Evolutionary conservation across 2,113 vertebrate species (phyloP).

Genomic region (Trinectes maculatus): DNA sequence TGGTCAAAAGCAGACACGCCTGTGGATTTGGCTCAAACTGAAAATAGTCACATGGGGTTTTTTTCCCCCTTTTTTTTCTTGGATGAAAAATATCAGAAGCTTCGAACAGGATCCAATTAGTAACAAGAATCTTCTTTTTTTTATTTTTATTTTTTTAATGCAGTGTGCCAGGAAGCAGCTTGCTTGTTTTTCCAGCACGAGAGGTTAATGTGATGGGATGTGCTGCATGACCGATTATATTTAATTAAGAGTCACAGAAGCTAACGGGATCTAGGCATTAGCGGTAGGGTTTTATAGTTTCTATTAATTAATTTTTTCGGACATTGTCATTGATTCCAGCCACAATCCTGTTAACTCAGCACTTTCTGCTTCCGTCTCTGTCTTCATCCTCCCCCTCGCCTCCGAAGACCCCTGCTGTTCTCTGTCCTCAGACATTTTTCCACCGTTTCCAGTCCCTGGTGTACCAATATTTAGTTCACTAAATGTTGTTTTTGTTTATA

Average conservation of each 20-base stretch:
- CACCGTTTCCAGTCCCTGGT: no score
- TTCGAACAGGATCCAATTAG: no score
- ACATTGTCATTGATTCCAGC: background rate
- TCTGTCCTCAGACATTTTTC: background rate
- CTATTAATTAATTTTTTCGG: no score
- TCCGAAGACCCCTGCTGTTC: background rate
- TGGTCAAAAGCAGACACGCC: background rate
- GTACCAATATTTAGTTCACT: no score
- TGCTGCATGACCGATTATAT: background rate
- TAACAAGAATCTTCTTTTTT: no score
- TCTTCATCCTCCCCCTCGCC: background rate
- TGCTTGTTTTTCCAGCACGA: background rate
- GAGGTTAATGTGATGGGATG: background rate
- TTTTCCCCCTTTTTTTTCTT: background rate
- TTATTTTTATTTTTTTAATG: background rate
- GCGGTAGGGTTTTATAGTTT: background rate
- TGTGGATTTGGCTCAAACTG: background rate
- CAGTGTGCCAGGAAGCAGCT: no score
- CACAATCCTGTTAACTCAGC: background rate
- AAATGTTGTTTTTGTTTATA: no score
- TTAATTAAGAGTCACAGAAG: background rate
- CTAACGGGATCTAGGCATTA: background rate
- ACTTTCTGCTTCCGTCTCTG: background rate
- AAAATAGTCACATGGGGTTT: background rate
- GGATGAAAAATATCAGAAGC: no score